Evolutionary conservation across 2,888 invertebrate genomes (phyloP).

Genomic region (Mimas tiliae): DNA sequence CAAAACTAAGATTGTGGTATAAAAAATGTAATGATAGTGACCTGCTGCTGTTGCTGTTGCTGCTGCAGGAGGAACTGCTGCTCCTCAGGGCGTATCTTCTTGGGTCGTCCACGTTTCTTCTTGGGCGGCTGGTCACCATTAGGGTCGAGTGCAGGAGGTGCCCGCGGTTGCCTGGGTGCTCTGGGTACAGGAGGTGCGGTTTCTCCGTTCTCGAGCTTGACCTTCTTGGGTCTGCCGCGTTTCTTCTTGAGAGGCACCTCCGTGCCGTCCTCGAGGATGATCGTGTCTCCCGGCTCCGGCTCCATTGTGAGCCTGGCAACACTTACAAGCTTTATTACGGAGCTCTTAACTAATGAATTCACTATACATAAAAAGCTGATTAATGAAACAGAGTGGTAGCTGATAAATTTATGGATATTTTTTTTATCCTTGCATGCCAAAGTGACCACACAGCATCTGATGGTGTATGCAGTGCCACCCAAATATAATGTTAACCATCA

Average conservation of each 20-base stretch:
- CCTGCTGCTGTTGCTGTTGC: slow-evolving; percentile 70
- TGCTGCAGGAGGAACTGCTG: slow-evolving; percentile 81
- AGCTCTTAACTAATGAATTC: not conserved
- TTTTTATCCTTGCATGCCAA: too few relatives aligned
- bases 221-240: slow-evolving; percentile 95
- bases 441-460: too few relatives aligned
- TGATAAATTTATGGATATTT: too few relatives aligned
- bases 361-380: too few relatives aligned
- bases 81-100: slow-evolving; percentile 91
- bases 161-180: slow-evolving; percentile 68
- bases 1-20: too few relatives aligned
- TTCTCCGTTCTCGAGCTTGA: slow-evolving; percentile 88
- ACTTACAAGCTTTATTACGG: not conserved
- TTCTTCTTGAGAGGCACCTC: slow-evolving; percentile 92
- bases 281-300: slow-evolving; percentile 81
- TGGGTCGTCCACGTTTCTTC: slow-evolving; percentile 94
- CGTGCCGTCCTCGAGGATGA: slow-evolving; percentile 86
- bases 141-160: slow-evolving; percentile 55
- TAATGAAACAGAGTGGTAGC: too few relatives aligned
- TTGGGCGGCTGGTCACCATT: slow-evolving; percentile 86
- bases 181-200: slow-evolving; percentile 84
- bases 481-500: too few relatives aligned
- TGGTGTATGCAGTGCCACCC: too few relatives aligned
- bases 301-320: slow-evolving; percentile 78
- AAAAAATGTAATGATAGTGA: not conserved